Evolutionary conservation across 2,797 vertebrate genomes (phyloP).

Genomic region (Enteromius anoplus): DNA sequence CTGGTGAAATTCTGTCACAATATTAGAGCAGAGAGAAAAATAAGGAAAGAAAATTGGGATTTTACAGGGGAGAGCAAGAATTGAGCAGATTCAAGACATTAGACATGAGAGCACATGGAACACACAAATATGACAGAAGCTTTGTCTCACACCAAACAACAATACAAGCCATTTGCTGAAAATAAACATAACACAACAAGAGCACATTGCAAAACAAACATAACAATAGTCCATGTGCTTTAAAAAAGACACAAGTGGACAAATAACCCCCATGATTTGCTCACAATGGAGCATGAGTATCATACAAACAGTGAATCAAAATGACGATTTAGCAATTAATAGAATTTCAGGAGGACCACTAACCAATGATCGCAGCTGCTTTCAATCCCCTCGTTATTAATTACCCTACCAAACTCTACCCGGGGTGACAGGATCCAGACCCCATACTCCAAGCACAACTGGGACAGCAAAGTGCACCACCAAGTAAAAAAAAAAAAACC

Average conservation of each 20-base stretch:
- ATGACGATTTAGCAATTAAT: no score
- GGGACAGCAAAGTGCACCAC: neutral
- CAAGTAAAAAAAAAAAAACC: neutral
- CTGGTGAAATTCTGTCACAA: neutral
- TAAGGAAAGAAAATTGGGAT: neutral
- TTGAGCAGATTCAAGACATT: neutral
- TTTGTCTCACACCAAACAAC: neutral
- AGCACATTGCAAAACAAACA: neutral
- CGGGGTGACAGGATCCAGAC: neutral
- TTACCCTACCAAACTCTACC: no score
- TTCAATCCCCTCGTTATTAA: no score
- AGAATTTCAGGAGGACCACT: no score
- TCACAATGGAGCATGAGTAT: neutral
- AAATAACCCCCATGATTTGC: neutral
- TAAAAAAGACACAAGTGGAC: neutral
- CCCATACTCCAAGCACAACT: neutral
- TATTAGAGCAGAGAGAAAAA: neutral
- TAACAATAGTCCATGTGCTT: neutral
- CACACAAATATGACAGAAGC: slow-evolving; percentile 1
- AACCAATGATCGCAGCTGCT: no score
- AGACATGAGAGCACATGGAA: neutral
- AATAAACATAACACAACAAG: neutral
- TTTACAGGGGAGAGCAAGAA: neutral
- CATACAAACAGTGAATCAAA: no score
- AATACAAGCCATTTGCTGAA: neutral